Evolutionary conservation across 1,140 invertebrate species (phyloP).

Genomic region (Lasioglossum baleicum): DNA sequence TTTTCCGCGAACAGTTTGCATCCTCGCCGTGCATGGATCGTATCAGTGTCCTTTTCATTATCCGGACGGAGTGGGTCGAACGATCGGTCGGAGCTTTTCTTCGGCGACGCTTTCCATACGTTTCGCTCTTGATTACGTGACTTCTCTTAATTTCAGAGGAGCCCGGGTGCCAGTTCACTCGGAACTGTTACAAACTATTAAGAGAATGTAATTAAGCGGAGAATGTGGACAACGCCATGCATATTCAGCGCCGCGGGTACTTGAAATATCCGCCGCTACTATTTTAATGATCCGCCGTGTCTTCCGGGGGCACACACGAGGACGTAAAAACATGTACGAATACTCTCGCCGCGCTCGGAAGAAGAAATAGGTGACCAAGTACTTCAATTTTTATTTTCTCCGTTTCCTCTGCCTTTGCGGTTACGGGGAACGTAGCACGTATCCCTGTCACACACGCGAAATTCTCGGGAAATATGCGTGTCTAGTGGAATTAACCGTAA

Average conservation of each 20-base stretch:
- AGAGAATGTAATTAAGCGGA: slow-evolving; percentile 70
- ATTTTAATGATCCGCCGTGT: slow-evolving; percentile 52
- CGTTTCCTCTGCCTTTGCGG: no score
- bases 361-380: neutral
- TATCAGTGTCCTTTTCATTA: neutral
- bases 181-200: slow-evolving; percentile 60
- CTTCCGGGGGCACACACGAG: slow-evolving; percentile 55
- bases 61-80: neutral
- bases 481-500: neutral
- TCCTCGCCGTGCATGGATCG: no score
- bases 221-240: slow-evolving; percentile 66
- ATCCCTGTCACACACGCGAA: neutral
- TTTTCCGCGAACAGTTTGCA: neutral
- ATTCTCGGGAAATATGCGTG: neutral
- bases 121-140: neutral
- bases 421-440: no score
- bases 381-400: no score
- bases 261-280: slow-evolving; percentile 55
- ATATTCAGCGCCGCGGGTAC: slow-evolving; percentile 57
- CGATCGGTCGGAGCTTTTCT: neutral
- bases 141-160: slow-evolving; percentile 43
- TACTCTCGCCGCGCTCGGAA: neutral
- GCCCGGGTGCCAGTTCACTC: slow-evolving; percentile 27
- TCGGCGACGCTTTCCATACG: neutral
- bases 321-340: slow-evolving; percentile 11